A percentile compares a stretch with the other conserved stretches of the same genome.
phyloP scores from a whole-genome alignment of 2,113 vertebrate genomes.

The Tringa solitaria region DNA sequence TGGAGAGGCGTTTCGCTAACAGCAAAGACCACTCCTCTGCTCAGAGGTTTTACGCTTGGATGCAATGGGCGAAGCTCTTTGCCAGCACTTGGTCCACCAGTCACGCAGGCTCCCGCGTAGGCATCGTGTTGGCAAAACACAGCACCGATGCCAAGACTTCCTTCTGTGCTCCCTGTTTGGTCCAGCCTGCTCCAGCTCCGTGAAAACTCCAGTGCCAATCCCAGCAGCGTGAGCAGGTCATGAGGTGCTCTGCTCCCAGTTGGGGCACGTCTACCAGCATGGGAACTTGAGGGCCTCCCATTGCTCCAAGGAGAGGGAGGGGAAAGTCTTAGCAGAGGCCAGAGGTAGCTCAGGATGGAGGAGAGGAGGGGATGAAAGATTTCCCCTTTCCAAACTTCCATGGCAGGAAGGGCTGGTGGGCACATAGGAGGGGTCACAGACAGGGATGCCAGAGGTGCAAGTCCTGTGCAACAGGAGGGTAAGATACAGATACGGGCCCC shows the following conservation, averaged over 20 bases:
- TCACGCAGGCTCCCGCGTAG: neutral
- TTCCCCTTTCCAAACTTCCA: neutral
- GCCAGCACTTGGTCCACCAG: neutral
- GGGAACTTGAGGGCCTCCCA: neutral
- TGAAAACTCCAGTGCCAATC: neutral
- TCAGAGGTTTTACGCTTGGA: neutral
- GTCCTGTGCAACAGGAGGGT: neutral
- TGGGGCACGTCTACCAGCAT: neutral
- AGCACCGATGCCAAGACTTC: neutral
- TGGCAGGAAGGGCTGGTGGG: neutral
- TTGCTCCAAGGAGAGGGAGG: neutral
- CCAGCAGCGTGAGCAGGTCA: neutral
- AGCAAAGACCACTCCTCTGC: neutral
- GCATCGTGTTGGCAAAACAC: neutral
- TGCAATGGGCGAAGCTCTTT: neutral
- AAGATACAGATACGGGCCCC: neutral
- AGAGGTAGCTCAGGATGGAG: neutral
- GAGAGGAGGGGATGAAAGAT: neutral
- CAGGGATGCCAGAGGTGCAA: neutral
- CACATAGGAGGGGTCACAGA: neutral
- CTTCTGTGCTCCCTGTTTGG: neutral
- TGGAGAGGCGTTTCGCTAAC: neutral
- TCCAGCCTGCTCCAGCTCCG: neutral
- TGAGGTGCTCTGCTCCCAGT: neutral
- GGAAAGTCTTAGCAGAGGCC: neutral